Conservation (phyloP, 2,113 vertebrate genomes). For the Picathartes gymnocephalus region DNA sequence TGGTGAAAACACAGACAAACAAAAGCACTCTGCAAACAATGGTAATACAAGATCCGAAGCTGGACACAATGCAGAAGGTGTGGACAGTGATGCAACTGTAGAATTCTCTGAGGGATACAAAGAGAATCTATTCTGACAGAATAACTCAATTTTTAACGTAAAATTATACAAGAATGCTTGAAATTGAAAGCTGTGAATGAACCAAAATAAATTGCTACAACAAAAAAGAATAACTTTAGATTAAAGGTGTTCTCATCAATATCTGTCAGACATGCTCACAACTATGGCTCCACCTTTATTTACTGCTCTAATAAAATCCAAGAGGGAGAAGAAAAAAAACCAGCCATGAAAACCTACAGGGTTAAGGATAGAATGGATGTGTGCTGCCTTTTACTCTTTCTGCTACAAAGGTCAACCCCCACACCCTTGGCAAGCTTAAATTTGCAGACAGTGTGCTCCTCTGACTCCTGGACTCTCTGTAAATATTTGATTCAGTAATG, state of each 20-base stretch:
- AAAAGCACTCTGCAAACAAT: background rate
- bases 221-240: background rate
- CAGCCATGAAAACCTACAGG: background rate
- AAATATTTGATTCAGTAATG: conserved; percentile 58
- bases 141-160: background rate
- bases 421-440: background rate
- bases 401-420: background rate
- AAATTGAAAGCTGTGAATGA: background rate
- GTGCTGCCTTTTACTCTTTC: background rate
- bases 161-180: background rate
- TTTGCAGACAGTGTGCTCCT: background rate
- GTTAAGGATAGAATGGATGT: background rate
- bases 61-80: background rate
- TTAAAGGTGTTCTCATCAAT: background rate
- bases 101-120: background rate
- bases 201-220: background rate
- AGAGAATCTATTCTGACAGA: background rate
- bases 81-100: background rate
- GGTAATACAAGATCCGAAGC: background rate
- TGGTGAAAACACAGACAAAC: background rate
- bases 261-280: background rate
- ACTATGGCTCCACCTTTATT: background rate
- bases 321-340: background rate
- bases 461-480: conserved; percentile 15
- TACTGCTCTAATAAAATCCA: background rate